A percentile compares a stretch with the other conserved stretches of the same genome.
Conservation (phyloP, 2,797 vertebrate species). For the Selene dorsalis region DNA sequence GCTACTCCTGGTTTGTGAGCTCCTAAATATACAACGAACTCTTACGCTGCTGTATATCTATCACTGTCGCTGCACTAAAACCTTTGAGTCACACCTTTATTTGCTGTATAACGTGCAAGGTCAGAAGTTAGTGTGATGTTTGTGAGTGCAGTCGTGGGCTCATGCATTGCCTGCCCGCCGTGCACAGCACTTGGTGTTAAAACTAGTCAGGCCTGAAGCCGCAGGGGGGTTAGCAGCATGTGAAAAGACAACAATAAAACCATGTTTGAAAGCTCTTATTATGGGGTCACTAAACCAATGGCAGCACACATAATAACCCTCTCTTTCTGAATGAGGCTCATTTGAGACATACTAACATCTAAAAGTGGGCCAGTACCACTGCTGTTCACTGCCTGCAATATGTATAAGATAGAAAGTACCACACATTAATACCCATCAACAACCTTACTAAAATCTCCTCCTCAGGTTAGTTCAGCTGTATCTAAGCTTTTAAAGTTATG, state of each 20-base stretch:
- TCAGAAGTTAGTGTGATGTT: conserved; percentile 52
- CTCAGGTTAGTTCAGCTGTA: neutral
- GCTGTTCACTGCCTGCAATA: neutral
- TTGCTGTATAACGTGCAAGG: conserved; percentile 72
- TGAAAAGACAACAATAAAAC: conserved; percentile 17
- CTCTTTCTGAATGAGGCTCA: too few species aligned
- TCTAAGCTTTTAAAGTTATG: neutral
- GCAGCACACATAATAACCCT: neutral
- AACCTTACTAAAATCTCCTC: neutral
- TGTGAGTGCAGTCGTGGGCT: conserved; percentile 21
- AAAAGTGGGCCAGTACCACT: neutral
- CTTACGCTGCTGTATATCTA: neutral
- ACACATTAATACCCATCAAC: neutral
- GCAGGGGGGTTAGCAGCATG: conserved; percentile 34
- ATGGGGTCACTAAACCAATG: conserved; percentile 6
- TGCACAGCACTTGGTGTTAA: conserved; percentile 36
- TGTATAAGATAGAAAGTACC: neutral
- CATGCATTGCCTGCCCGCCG: conserved; percentile 65
- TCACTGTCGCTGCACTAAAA: neutral
- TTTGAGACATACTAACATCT: too few species aligned
- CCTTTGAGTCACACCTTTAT: conserved; percentile 75
- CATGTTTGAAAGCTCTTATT: conserved; percentile 23
- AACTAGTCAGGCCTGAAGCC: conserved; percentile 26
- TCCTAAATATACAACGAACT: neutral
- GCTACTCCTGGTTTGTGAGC: neutral